Evolutionary conservation across 2,797 vertebrate species (phyloP), one percentile per base, ranked within the genome.

Genomic region (Glossophaga mutica): DNA sequence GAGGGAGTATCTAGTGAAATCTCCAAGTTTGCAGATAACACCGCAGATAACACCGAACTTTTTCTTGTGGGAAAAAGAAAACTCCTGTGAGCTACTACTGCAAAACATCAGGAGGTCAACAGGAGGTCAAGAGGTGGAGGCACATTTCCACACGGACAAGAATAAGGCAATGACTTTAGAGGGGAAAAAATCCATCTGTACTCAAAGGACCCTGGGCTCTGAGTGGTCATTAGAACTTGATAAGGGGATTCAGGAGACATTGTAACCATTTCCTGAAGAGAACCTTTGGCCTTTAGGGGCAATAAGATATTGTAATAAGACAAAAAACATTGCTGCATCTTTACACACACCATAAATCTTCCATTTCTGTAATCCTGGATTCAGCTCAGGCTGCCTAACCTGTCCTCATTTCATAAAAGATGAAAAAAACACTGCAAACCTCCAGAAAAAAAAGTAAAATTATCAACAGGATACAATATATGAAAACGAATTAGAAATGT

Each of bases 361-460:
- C n/a, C 42, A 65, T 48, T 88, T 48, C 34, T 19, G 16, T 22
- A 95, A 86, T 74, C 46, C 46, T 85, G 77, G 14, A 82, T 95
- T 84, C 82, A 19, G 50, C 46, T 94, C 48, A 65, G 39, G 11
- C 86, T 92, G 29, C 48, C 67, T 93, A 90, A 90, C 67, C 67
- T 87, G 93, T 85, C 88, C 68, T 95, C 74, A 34, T 89, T 91
- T 93, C 62, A 52, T 91, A 96, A 92, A 76, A 11, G n/a, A 95
- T 83, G 74, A 96, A 93, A 55, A 55, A 87, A 91, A 46, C 16
- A 34, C 32, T 78, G 59, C n/a, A 88, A 82, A 96, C 44, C 73
- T 91, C 85, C 74, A 96, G 92, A 96, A 73, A 79, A 97, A 73
- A 79, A 55, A 90, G 85, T 88, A 94, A 96, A 91, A 90, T 92